These are phyloP conservation scores for Vandiemenella viatica DNA, from an alignment of 2,888 invertebrate species.

Conservation along the genomic window DNA sequence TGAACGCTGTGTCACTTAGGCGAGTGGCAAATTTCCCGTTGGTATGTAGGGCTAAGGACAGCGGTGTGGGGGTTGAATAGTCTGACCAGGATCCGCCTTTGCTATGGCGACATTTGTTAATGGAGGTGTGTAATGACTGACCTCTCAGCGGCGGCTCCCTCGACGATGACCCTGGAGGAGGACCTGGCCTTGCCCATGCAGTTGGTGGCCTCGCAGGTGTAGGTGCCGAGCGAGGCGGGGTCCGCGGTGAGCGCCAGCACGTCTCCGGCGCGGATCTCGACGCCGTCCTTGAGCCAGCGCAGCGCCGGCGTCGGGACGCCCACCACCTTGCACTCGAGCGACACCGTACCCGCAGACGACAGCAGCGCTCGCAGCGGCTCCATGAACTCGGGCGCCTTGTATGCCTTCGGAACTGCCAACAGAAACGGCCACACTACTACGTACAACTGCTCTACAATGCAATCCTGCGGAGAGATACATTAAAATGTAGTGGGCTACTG, in stretches of 20 bases:
- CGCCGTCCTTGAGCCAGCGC: slow-evolving; percentile 64
- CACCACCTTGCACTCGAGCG: slow-evolving; percentile 79
- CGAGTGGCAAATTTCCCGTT: no score
- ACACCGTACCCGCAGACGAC: slow-evolving; percentile 78
- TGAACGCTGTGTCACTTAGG: no score
- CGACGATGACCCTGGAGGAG: slow-evolving; percentile 68
- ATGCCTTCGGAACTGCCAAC: slow-evolving; percentile 61
- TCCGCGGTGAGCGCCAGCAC: slow-evolving; percentile 78
- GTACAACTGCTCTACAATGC: no score
- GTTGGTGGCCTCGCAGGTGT: slow-evolving; percentile 75
- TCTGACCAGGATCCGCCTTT: no score
- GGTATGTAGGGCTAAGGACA: no score
- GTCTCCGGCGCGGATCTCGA: slow-evolving; percentile 78
- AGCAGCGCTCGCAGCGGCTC: slow-evolving; percentile 68
- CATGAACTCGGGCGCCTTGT: slow-evolving; percentile 74
- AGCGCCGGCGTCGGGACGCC: slow-evolving; percentile 70
- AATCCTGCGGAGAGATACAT: no score
- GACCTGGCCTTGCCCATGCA: slow-evolving; percentile 77
- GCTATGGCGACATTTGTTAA: no score
- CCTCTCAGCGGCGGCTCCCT: slow-evolving; percentile 57
- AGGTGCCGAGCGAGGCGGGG: slow-evolving; percentile 72
- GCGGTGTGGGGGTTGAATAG: no score
- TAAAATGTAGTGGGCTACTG: no score
- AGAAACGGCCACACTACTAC: neutral
- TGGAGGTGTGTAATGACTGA: slow-evolving; percentile 23